A percentile compares a stretch with the other conserved stretches of the same genome.
These are phyloP conservation scores for Zaprionus ornatus DNA, from an alignment of 1,140 invertebrate genomes.

Conservation along the genomic window DNA sequence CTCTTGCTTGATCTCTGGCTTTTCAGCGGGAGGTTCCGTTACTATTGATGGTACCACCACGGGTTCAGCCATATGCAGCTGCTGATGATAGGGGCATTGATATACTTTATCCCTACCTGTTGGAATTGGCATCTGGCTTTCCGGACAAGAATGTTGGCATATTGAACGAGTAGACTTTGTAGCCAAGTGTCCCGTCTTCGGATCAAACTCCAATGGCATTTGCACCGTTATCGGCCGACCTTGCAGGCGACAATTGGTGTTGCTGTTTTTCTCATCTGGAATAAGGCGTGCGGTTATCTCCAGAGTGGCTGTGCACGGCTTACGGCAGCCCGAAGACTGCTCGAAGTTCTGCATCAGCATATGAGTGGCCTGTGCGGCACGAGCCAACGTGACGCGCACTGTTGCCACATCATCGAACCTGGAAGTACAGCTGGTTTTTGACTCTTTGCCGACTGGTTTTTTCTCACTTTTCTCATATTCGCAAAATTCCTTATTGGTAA, in stretches of 20 bases:
- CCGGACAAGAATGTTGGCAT: background rate
- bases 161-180: background rate
- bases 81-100: background rate
- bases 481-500: too few relatives aligned
- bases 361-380: slow-evolving; percentile 38
- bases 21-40: too few relatives aligned
- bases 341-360: slow-evolving; percentile 54
- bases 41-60: too few relatives aligned
- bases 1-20: too few relatives aligned
- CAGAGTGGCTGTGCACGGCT: slow-evolving; percentile 44
- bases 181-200: slow-evolving; percentile 38
- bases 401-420: slow-evolving; percentile 42
- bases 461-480: too few relatives aligned
- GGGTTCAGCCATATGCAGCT: background rate
- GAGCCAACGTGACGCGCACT: slow-evolving; percentile 36
- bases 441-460: too few relatives aligned
- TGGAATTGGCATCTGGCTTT: background rate
- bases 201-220: slow-evolving; percentile 66
- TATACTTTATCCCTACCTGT: slow-evolving; percentile 10
- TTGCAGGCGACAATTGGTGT: background rate
- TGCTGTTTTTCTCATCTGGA: slow-evolving; percentile 10
- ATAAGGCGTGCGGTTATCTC: slow-evolving; percentile 60
- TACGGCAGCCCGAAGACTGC: background rate
- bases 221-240: slow-evolving; percentile 60
- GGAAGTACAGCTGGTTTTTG: background rate